Evolutionary conservation across 2,888 invertebrate species (phyloP).

Genomic region (Drosophila picticornis): DNA sequence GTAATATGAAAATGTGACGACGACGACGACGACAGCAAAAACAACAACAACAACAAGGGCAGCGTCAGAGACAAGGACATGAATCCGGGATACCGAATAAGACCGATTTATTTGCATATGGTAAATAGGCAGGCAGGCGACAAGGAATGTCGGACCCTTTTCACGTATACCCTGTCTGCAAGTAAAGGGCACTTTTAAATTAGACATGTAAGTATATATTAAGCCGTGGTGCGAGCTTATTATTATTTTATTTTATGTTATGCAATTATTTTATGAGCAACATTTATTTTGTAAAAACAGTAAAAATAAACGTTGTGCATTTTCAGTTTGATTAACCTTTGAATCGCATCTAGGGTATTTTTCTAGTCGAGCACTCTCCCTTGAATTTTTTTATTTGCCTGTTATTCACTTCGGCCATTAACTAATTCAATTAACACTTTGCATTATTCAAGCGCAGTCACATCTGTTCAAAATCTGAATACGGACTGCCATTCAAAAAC

Average conservation of each 20-base stretch:
- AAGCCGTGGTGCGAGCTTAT: fast-evolving
- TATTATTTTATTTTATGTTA: not conserved
- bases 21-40: conserved; percentile 25
- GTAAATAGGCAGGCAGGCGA: conserved; percentile 54
- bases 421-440: conserved; percentile 75
- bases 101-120: conserved; percentile 75
- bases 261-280: not conserved
- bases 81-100: conserved; percentile 39
- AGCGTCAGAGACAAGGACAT: conserved; percentile 47
- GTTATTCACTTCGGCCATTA: conserved; percentile 52
- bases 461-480: conserved; percentile 35
- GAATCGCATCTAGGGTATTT: conserved; percentile 10
- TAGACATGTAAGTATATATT: not conserved
- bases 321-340: not conserved
- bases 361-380: not conserved
- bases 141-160: conserved; percentile 45
- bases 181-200: not conserved
- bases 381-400: not conserved
- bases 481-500: conserved; percentile 36
- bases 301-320: not conserved
- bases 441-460: conserved; percentile 39
- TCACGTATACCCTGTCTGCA: conserved; percentile 18
- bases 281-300: not conserved
- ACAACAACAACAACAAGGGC: conserved; percentile 19
- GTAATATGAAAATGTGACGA: conserved; percentile 80